phyloP scores from a whole-genome alignment of 2,888 invertebrate species.

The Apamea monoglypha region DNA sequence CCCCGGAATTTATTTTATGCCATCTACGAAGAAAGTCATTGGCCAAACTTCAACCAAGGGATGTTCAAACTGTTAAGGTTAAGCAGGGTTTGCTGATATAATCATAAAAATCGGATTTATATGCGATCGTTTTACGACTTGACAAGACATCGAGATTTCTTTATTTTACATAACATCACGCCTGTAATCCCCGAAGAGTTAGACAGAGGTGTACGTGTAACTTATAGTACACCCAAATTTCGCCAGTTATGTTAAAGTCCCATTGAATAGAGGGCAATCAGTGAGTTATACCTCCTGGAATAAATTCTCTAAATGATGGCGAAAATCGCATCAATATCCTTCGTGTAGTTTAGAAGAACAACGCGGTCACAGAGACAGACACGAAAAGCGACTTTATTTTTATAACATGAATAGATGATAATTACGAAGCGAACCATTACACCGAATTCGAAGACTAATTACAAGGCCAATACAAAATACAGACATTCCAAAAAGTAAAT shows the following conservation, averaged over 20 bases:
- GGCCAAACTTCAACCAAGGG: not conserved
- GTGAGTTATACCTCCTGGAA: no score
- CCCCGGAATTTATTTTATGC: not conserved
- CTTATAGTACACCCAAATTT: not conserved
- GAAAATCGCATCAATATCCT: no score
- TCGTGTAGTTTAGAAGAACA: no score
- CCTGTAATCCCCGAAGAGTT: not conserved
- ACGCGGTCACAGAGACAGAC: no score
- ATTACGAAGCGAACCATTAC: not conserved
- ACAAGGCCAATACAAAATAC: constrained; percentile 11
- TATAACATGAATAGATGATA: not conserved
- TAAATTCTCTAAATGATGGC: no score
- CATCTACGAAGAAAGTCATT: accelerated
- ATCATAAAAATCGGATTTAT: no score
- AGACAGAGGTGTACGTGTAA: not conserved
- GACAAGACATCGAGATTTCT: not conserved
- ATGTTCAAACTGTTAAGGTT: no score
- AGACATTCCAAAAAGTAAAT: constrained; percentile 38
- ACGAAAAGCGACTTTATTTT: not conserved
- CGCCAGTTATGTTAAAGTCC: no score
- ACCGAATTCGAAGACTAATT: constrained; percentile 22
- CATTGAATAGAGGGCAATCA: no score
- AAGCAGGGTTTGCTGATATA: no score
- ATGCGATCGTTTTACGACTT: no score
- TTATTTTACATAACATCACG: not conserved